Conservation (phyloP, 2,888 invertebrate genomes). For the Aleiodes testaceus region DNA sequence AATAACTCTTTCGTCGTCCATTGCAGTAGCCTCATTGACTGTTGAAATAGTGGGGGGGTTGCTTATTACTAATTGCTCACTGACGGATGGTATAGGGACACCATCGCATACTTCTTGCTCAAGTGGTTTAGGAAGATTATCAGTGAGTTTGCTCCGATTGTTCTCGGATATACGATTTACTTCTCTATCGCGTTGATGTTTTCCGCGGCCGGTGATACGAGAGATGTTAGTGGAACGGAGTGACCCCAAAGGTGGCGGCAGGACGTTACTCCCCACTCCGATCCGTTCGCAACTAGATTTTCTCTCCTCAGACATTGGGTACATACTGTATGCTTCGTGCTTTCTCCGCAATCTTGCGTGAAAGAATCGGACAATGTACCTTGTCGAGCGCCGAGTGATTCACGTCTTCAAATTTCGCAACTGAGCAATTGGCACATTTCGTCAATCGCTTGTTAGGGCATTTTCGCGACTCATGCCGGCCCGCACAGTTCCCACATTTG, state of each 20-base stretch:
- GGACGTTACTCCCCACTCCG: no score
- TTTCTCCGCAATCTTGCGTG: neutral
- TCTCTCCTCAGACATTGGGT: neutral
- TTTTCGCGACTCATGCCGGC: neutral
- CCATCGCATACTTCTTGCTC: no score
- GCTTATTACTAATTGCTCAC: no score
- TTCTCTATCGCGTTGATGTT: neutral
- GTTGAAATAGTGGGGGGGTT: no score
- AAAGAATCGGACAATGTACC: neutral
- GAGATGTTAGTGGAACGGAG: neutral
- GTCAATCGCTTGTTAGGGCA: neutral
- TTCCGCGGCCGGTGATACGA: conserved; percentile 18
- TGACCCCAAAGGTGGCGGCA: neutral
- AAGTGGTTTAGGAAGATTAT: conserved; percentile 14
- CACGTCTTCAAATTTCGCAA: neutral
- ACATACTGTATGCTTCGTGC: neutral
- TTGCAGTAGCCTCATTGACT: no score
- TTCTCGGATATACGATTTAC: conserved; percentile 14
- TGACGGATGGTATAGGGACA: no score
- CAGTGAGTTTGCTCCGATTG: conserved; percentile 28
- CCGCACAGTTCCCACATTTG: conserved; percentile 25
- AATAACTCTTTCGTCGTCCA: no score
- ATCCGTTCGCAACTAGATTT: no score
- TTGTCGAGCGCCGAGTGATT: conserved; percentile 14
- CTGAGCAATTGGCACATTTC: conserved; percentile 5